A percentile compares a stretch with the other conserved stretches of the same genome.
These are phyloP conservation scores for Gisinianus flammeolus DNA, from an alignment of 2,888 invertebrate species.

Conservation along the genomic window DNA sequence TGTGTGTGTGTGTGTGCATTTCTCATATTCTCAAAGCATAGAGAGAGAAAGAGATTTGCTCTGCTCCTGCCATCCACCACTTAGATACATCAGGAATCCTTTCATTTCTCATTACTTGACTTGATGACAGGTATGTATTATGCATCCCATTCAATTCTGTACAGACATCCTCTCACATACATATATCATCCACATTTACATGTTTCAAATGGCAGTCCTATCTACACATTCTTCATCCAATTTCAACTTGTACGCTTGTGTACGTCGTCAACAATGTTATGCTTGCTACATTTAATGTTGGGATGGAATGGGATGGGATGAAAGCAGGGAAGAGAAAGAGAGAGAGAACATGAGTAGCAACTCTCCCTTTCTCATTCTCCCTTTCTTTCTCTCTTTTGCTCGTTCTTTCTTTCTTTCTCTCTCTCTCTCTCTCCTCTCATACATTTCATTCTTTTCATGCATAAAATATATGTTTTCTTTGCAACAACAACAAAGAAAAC, in stretches of 20 bases:
- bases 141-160: background rate
- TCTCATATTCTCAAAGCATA: background rate
- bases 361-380: background rate
- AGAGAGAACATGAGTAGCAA: background rate
- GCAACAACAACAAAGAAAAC: constrained; percentile 23
- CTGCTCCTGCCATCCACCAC: too few species aligned
- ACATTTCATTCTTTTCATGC: constrained; percentile 24
- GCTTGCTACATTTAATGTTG: background rate
- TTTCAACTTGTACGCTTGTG: background rate
- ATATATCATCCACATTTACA: too few species aligned
- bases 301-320: background rate
- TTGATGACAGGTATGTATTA: constrained; percentile 23
- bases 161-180: too few species aligned
- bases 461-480: constrained; percentile 32
- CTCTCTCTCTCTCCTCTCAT: background rate
- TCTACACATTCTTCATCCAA: background rate
- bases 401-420: background rate
- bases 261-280: background rate
- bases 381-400: background rate
- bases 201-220: background rate
- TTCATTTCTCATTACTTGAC: constrained; percentile 32
- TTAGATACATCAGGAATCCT: constrained; percentile 11
- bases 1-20: background rate
- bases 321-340: background rate
- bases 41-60: background rate